phyloP scores from a whole-genome alignment of 2,113 vertebrate genomes.

The Eubucco bourcierii region DNA sequence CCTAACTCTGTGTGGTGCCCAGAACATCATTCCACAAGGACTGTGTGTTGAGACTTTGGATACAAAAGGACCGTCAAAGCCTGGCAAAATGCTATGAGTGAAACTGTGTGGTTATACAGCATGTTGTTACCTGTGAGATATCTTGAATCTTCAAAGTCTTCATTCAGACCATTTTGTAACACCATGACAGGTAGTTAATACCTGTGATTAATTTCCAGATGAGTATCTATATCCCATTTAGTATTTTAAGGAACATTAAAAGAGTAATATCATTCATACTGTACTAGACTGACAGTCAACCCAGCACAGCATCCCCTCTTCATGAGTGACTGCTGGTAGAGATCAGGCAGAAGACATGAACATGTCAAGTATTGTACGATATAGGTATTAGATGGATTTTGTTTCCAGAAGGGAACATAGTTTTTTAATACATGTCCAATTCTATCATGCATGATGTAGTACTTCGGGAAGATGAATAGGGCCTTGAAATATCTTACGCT shows the following conservation, averaged over 20 bases:
- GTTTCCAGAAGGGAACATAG: background rate
- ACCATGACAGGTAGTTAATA: accelerated
- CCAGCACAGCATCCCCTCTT: background rate
- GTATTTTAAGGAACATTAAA: background rate
- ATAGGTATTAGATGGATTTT: background rate
- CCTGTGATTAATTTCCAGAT: background rate
- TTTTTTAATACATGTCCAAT: background rate
- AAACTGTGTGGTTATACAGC: background rate
- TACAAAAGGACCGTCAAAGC: background rate
- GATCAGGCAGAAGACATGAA: background rate
- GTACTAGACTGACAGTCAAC: background rate
- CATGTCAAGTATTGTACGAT: accelerated
- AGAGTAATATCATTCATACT: accelerated
- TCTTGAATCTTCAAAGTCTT: background rate
- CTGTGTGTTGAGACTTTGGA: background rate
- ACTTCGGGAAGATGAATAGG: background rate
- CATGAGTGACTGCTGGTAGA: background rate
- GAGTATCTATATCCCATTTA: accelerated
- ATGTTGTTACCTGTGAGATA: background rate
- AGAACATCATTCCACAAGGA: background rate
- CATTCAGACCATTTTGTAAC: background rate
- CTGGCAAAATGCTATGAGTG: background rate
- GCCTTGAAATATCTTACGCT: background rate
- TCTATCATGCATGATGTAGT: background rate
- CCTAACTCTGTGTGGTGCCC: background rate